Evolutionary conservation across 2,888 invertebrate genomes (phyloP).

Genomic region (Cyclophora punctaria): DNA sequence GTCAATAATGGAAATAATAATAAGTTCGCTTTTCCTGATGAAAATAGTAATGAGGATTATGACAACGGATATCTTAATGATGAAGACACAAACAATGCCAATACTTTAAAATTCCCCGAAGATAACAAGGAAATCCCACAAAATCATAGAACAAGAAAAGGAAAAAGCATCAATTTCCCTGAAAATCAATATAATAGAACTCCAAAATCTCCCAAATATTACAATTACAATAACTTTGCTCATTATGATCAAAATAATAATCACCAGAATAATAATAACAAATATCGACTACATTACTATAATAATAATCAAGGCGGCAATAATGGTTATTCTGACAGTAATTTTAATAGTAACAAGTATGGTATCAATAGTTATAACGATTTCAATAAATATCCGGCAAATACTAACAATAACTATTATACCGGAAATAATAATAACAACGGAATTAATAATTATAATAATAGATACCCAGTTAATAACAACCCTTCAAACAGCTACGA

Average conservation of each 20-base stretch:
- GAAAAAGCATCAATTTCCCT: conserved; percentile 26
- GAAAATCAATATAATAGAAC: conserved; percentile 4
- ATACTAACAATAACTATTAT: conserved; percentile 12
- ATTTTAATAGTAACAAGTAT: background rate
- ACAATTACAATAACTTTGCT: background rate
- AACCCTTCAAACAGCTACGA: conserved; percentile 1
- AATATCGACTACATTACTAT: background rate
- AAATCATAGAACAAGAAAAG: conserved; percentile 17
- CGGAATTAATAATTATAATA: conserved; percentile 1
- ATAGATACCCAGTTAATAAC: background rate
- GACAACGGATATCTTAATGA: conserved; percentile 11
- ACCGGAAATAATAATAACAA: background rate
- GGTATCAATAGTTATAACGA: conserved; percentile 1
- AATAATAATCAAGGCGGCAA: conserved; percentile 2
- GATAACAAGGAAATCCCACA: conserved; percentile 12
- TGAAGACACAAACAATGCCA: conserved; percentile 17
- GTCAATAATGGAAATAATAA: conserved; percentile 6
- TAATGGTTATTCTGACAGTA: background rate
- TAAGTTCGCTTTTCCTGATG: conserved; percentile 47
- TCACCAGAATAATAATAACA: conserved; percentile 1
- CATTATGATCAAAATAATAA: background rate
- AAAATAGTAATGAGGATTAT: conserved; percentile 12
- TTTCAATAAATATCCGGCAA: conserved; percentile 2
- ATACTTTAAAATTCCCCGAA: conserved; percentile 35
- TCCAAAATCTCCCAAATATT: conserved; percentile 1